phyloP scores from a whole-genome alignment of 2,113 vertebrate genomes.

The Odobenus rosmarus region DNA sequence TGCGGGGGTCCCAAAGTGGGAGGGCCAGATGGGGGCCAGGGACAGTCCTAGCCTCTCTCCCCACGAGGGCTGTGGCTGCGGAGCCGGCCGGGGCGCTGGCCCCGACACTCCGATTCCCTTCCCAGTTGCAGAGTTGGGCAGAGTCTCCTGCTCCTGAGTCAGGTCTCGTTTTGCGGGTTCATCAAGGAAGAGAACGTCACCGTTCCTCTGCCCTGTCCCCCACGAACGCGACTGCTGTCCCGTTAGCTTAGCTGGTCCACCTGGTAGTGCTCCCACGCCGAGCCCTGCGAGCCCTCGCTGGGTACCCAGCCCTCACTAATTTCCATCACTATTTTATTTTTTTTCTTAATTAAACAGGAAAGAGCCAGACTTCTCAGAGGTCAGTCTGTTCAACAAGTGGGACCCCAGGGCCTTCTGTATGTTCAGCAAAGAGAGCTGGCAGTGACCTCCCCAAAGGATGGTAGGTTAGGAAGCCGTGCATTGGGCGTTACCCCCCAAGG shows the following conservation, averaged over 20 bases:
- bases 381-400: constrained; percentile 88
- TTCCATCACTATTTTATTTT: constrained; percentile 78
- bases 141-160: not conserved
- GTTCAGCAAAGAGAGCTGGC: constrained; percentile 97
- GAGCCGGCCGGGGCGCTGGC: not conserved
- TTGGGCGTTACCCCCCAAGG: constrained; percentile 51
- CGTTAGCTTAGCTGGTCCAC: not conserved
- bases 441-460: constrained; percentile 93
- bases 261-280: not conserved
- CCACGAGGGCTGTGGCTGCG: not conserved
- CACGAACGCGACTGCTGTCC: not conserved
- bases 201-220: not conserved
- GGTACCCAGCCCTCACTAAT: constrained; percentile 57
- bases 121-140: too few relatives aligned
- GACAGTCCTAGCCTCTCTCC: not conserved
- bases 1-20: not conserved
- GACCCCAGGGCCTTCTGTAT: constrained; percentile 94
- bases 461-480: constrained; percentile 84
- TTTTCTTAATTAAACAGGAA: constrained; percentile 89
- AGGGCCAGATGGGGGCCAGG: too few relatives aligned
- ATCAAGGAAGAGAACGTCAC: not conserved
- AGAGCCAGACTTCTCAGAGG: constrained; percentile 90
- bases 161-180: not conserved
- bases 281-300: not conserved
- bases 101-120: not conserved